These are phyloP conservation scores for Sebastes wilsoni DNA, from an alignment of 2,797 vertebrate genomes.

Conservation along the genomic window DNA sequence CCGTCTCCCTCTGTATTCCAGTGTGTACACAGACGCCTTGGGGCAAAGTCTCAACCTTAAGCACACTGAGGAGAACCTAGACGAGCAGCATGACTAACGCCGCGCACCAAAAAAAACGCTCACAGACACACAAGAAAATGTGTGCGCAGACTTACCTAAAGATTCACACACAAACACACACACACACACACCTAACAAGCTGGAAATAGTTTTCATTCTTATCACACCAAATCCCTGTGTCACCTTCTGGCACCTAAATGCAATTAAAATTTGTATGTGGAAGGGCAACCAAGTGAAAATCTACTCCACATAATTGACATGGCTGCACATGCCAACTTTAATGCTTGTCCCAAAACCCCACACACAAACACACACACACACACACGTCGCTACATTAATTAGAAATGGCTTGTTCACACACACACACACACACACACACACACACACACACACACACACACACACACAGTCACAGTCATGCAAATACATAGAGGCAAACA, in stretches of 20 bases:
- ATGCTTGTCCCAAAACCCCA: conserved; percentile 59
- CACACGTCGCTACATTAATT: conserved; percentile 44
- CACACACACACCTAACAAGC: conserved; percentile 7
- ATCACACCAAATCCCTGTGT: conserved; percentile 73
- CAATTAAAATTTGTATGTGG: conserved; percentile 78
- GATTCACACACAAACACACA: conserved; percentile 15
- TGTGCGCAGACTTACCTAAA: conserved; percentile 8
- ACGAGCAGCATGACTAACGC: conserved; percentile 56
- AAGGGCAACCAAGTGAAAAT: conserved; percentile 75
- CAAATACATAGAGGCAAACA: conserved; percentile 24
- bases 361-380: not conserved
- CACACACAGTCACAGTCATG: not conserved
- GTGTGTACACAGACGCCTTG: conserved; percentile 47
- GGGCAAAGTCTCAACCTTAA: conserved; percentile 65
- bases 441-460: not conserved
- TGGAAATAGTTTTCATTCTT: conserved; percentile 69
- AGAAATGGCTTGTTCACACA: conserved; percentile 38
- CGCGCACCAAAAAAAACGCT: conserved; percentile 4
- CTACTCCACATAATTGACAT: conserved; percentile 71
- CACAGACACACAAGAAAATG: conserved; percentile 5
- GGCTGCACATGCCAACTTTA: conserved; percentile 70
- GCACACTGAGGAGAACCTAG: conserved; percentile 43
- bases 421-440: too few relatives aligned
- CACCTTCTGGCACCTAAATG: conserved; percentile 78
- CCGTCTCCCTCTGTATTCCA: conserved; percentile 39